Conservation (phyloP, 1,140 invertebrate genomes). For the Drosophila bipectinata region DNA sequence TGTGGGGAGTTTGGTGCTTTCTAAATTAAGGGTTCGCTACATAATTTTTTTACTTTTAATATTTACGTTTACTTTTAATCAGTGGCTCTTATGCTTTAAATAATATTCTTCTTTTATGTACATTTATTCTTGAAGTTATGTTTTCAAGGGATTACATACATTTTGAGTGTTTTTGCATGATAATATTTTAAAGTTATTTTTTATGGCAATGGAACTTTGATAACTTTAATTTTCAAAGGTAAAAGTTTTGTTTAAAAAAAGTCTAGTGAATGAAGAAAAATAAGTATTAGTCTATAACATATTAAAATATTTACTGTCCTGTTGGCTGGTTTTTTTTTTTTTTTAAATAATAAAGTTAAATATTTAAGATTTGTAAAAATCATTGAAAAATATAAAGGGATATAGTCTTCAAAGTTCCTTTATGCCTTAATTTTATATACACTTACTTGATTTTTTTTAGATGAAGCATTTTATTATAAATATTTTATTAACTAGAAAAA, state of each 20-base stretch:
- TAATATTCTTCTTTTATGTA: slow-evolving; percentile 14
- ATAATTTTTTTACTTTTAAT: not conserved
- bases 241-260: no score
- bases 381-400: no score
- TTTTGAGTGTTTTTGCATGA: not conserved
- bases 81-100: slow-evolving; percentile 15
- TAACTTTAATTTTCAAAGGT: no score
- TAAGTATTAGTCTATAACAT: no score
- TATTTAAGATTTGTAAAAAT: not conserved
- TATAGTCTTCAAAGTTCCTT: not conserved
- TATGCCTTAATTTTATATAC: slow-evolving; percentile 20
- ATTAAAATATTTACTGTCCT: no score
- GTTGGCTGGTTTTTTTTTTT: no score
- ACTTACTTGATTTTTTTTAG: not conserved
- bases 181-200: not conserved
- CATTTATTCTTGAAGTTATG: slow-evolving; percentile 8
- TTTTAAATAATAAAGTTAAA: no score
- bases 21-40: not conserved
- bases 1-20: slow-evolving; percentile 23
- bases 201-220: not conserved
- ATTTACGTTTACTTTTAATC: not conserved
- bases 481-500: slow-evolving; percentile 26
- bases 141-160: not conserved
- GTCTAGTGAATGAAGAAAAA: no score
- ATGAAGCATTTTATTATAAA: slow-evolving; percentile 1